phyloP scores from a whole-genome alignment of 1,140 invertebrate genomes.

The Atta colombica region DNA sequence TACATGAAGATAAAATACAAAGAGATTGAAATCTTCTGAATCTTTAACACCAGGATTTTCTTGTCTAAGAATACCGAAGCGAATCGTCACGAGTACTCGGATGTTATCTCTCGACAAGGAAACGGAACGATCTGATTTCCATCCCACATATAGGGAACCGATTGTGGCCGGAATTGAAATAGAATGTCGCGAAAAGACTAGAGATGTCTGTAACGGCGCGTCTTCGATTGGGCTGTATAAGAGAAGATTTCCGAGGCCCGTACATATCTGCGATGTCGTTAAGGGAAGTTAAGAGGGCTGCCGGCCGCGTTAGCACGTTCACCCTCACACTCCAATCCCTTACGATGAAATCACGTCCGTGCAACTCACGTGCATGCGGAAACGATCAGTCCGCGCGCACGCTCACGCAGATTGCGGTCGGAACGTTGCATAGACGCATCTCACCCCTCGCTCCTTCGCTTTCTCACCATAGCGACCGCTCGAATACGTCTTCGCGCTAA shows the following conservation, averaged over 20 bases:
- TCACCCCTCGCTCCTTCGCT: not conserved
- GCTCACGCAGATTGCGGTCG: slow-evolving; percentile 65
- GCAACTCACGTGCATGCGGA: slow-evolving; percentile 37
- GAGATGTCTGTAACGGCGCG: not conserved
- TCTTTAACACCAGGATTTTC: slow-evolving; percentile 21
- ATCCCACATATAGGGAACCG: slow-evolving; percentile 1
- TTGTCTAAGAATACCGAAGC: not conserved
- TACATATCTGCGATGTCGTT: slow-evolving; percentile 9
- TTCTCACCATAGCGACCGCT: slow-evolving; percentile 41
- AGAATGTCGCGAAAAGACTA: slow-evolving; percentile 28
- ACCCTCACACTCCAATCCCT: not conserved
- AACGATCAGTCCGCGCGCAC: slow-evolving; percentile 13
- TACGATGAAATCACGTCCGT: slow-evolving; percentile 42
- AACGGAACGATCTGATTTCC: not conserved
- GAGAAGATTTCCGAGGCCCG: slow-evolving; percentile 8
- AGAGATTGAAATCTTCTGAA: slow-evolving; percentile 20
- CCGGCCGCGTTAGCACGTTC: slow-evolving; percentile 36
- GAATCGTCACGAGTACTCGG: not conserved
- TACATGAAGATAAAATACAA: not conserved
- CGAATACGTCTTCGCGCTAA: slow-evolving; percentile 61
- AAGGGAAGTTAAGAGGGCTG: slow-evolving; percentile 7
- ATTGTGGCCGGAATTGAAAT: slow-evolving; percentile 46
- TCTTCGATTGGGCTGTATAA: slow-evolving; percentile 25
- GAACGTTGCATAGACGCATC: slow-evolving; percentile 53
- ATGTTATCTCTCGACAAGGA: not conserved